phyloP scores from a whole-genome alignment of 2,113 vertebrate genomes.

The Macaca nemestrina region DNA sequence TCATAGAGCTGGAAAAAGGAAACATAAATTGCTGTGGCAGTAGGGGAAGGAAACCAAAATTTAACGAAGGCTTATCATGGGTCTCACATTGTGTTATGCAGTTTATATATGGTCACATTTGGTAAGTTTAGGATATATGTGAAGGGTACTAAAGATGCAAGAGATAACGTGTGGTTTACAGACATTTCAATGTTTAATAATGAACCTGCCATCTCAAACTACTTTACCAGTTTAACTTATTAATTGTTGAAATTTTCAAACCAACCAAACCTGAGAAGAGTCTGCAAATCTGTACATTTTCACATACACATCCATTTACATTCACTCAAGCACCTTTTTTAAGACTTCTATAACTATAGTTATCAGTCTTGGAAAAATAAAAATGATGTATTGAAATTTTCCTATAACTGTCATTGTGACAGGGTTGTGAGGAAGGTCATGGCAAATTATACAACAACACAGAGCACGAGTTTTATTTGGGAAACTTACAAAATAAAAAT shows the following conservation, averaged over 20 bases:
- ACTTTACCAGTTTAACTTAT: neutral
- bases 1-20: conserved; percentile 4
- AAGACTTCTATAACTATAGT: neutral
- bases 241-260: neutral
- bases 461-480: neutral
- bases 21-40: neutral
- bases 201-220: neutral
- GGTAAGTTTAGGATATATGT: neutral
- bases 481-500: neutral
- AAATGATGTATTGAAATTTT: neutral
- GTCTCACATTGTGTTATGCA: neutral
- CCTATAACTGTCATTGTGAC: neutral
- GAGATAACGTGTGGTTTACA: neutral
- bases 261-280: neutral
- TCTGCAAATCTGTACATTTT: neutral
- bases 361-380: neutral
- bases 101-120: neutral
- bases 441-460: neutral
- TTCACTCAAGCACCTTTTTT: neutral
- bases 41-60: neutral
- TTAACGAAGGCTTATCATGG: neutral
- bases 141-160: neutral
- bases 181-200: neutral
- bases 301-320: rapidly evolving
- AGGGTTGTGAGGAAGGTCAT: neutral